A percentile compares a stretch with the other conserved stretches of the same genome.
These are phyloP conservation scores for Brachyistius frenatus DNA, from an alignment of 2,113 vertebrate genomes.

Conservation along the genomic window DNA sequence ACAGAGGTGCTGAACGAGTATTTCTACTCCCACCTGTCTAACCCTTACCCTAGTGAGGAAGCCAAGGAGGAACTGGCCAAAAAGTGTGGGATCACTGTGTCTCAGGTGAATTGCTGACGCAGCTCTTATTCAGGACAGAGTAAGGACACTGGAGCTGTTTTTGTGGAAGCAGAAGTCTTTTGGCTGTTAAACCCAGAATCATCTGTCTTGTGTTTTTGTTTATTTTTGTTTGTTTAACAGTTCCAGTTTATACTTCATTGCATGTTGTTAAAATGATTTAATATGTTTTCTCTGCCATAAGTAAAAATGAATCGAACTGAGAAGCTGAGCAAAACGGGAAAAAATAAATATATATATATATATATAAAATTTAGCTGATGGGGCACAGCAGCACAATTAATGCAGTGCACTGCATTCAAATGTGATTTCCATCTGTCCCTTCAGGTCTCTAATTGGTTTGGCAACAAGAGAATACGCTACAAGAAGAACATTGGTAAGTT, in stretches of 20 bases:
- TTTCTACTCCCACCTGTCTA: constrained; percentile 94
- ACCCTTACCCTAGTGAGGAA: constrained; percentile 93
- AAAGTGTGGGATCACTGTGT: constrained; percentile 91
- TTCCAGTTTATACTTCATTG: neutral
- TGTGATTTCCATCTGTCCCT: constrained; percentile 21
- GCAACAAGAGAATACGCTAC: constrained; percentile 94
- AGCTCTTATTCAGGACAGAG: neutral
- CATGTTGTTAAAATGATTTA: neutral
- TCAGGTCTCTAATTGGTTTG: constrained; percentile 95
- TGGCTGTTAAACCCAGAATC: neutral
- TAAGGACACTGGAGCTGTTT: neutral
- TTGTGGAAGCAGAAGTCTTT: neutral
- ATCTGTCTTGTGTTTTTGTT: neutral
- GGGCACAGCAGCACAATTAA: constrained; percentile 7
- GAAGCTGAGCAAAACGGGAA: too few relatives aligned
- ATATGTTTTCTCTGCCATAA: neutral
- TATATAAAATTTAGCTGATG: neutral
- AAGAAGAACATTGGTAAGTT: constrained; percentile 95
- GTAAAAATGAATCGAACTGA: too few relatives aligned
- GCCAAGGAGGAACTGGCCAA: constrained; percentile 93
- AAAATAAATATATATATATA: too few relatives aligned
- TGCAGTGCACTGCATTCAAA: neutral
- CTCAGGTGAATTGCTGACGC: constrained; percentile 83
- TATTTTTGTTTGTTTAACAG: neutral
- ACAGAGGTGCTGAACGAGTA: constrained; percentile 93